Base-by-base conservation (phyloP, 2,113 vertebrate species). In the Cinclus cinclus region DNA sequence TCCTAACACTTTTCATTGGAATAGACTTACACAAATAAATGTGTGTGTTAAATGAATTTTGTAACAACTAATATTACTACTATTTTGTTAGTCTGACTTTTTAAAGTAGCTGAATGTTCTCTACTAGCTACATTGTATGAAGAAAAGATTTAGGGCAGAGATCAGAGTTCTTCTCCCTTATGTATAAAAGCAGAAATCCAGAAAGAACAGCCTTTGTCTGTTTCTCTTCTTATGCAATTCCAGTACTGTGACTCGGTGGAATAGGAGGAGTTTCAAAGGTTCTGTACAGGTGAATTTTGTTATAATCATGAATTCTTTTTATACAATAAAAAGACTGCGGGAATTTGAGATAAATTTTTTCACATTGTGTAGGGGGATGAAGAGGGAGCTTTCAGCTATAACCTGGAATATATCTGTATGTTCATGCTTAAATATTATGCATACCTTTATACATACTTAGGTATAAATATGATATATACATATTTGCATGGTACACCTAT, bases 221-320 rank as follows among this genome's bases (percentile, higher is more conserved):
- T 53, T 41, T 70, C 69, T 68, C 35, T 67, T 83, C 33, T 87
- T 64, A n/a, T 47, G 21, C 52, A 91, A 84, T 82, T 92, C 74
- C 83, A 78, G 21, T 63, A n/a, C 53, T 35, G 18, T 55, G 77
- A 59, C 37, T 87, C 1, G 3, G n/a, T 88, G 49, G 55, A 91
- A 92, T 35, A 89, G 79, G 83, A 91, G 49, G 21, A 85, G 50
- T 81, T 91, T 78, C 44, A 78, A 91, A 95, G 82, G 41, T 92
- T 92, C 76, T 33, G 17, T 35, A 65, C 31, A 56, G 42, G 49
- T 82, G 73, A 76, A 59, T 69, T 55, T 55, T 55, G 27, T 69
- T 91, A 46, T 46, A 46, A 37, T 56, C 6, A 41, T 73, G 47
- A 81, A 87, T 63, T 63, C 17, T n/a, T 50, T 56, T 37, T 41